Evolutionary conservation across 2,888 invertebrate genomes (phyloP).

Genomic region (Ypsolopha scabrella): DNA sequence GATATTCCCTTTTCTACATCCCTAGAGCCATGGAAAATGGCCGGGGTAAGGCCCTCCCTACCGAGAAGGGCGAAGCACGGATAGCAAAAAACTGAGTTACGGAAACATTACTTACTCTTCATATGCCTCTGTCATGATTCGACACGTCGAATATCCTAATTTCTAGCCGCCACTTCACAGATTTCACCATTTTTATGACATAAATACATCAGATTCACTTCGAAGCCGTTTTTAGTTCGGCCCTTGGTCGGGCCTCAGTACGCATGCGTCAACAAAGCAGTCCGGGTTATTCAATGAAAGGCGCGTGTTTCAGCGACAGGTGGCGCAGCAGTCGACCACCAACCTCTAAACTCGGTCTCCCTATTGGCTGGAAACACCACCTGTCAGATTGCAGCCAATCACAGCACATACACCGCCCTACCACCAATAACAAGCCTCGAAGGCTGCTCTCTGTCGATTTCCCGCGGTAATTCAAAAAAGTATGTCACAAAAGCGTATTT

Average conservation of each 20-base stretch:
- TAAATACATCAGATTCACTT: conserved; percentile 77
- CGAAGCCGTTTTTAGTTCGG: conserved; percentile 61
- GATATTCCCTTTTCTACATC: conserved; percentile 32
- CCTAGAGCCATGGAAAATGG: conserved; percentile 55
- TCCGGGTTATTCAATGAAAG: conserved; percentile 8
- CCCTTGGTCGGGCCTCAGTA: conserved; percentile 68
- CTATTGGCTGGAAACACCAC: conserved; percentile 31
- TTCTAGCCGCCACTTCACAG: conserved; percentile 84
- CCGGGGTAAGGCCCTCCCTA: conserved; percentile 61
- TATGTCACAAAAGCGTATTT: conserved; percentile 8
- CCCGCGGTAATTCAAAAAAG: conserved; percentile 4
- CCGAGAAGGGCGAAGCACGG: conserved; percentile 45
- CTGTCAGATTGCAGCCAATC: conserved; percentile 32
- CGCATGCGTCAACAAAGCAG: conserved; percentile 63
- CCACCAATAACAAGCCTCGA: not conserved
- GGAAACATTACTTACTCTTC: conserved; percentile 81
- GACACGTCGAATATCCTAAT: conserved; percentile 86
- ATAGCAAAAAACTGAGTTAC: conserved; percentile 39
- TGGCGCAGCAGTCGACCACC: conserved; percentile 51
- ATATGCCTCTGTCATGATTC: conserved; percentile 92
- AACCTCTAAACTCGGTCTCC: conserved; percentile 17
- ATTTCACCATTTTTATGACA: conserved; percentile 87
- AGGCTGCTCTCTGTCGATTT: not conserved
- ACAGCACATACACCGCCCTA: conserved; percentile 3
- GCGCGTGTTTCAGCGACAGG: conserved; percentile 29